A percentile compares a stretch with the other conserved stretches of the same genome.
Conservation (phyloP, 2,888 invertebrate genomes). For the Drosophila pseudotalamancana region DNA sequence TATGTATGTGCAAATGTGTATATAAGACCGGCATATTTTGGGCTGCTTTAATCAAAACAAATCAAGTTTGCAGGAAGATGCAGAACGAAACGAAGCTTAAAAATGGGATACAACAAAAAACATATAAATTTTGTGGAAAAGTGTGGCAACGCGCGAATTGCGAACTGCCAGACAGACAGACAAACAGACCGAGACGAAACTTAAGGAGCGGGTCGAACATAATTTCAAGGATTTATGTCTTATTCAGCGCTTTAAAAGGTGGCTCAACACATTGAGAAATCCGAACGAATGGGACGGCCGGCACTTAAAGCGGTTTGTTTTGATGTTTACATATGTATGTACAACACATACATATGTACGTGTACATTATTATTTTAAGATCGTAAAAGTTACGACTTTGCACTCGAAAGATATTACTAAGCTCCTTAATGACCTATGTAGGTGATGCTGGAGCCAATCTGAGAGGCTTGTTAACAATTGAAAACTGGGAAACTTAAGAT, state of each 20-base stretch:
- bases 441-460: background rate
- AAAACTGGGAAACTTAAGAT: background rate
- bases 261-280: conserved; percentile 30
- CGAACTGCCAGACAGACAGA: background rate
- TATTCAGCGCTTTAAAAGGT: conserved; percentile 61
- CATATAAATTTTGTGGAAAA: conserved; percentile 44
- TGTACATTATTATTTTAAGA: conserved; percentile 1
- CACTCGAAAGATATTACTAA: background rate
- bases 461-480: background rate
- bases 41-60: conserved; percentile 69
- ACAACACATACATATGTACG: background rate
- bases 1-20: background rate
- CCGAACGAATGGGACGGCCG: conserved; percentile 45
- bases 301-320: conserved; percentile 36
- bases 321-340: conserved; percentile 37
- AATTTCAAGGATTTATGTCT: conserved; percentile 77
- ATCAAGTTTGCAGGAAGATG: conserved; percentile 55
- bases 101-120: conserved; percentile 34
- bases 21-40: conserved; percentile 28
- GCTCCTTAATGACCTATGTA: conserved; percentile 28
- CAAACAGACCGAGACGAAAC: conserved; percentile 14
- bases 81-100: conserved; percentile 35
- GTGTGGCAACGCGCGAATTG: conserved; percentile 51
- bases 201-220: conserved; percentile 60
- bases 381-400: conserved; percentile 1